phyloP scores from a whole-genome alignment of 2,888 invertebrate species.

The Heliothis peltigera region DNA sequence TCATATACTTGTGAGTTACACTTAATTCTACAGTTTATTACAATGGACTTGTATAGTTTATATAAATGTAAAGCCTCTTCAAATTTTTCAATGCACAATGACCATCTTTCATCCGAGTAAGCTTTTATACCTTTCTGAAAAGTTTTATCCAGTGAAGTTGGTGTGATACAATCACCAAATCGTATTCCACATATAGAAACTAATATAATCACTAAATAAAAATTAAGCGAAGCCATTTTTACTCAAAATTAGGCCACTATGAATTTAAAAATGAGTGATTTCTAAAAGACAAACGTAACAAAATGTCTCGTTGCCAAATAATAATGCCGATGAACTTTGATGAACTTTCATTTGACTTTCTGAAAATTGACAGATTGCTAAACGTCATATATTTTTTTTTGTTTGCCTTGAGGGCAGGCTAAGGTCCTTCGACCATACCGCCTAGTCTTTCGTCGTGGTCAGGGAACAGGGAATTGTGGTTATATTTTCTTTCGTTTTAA shows the following conservation, averaged over 20 bases:
- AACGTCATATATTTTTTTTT: no score
- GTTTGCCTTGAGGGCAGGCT: no score
- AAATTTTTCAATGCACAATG: constrained; percentile 92
- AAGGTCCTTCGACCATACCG: no score
- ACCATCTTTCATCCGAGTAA: constrained; percentile 92
- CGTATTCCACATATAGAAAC: constrained; percentile 10
- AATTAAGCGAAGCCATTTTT: constrained; percentile 29
- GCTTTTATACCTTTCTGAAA: constrained; percentile 90
- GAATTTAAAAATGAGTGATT: background rate
- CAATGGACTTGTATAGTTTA: constrained; percentile 88
- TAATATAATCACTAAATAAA: constrained; percentile 13
- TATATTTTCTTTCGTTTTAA: no score
- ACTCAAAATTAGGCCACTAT: background rate
- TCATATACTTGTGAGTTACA: constrained; percentile 83
- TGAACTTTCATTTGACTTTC: constrained; percentile 35
- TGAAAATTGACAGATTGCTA: background rate
- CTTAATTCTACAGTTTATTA: constrained; percentile 91
- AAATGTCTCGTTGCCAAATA: background rate
- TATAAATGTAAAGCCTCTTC: constrained; percentile 91
- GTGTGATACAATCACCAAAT: constrained; percentile 41
- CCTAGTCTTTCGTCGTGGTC: no score
- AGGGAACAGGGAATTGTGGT: no score
- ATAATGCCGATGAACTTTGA: constrained; percentile 26
- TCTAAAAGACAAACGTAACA: no score
- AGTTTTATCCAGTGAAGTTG: constrained; percentile 74